Evolutionary conservation across 2,797 vertebrate genomes (phyloP).

Genomic region (Myiotriccus ornatus): DNA sequence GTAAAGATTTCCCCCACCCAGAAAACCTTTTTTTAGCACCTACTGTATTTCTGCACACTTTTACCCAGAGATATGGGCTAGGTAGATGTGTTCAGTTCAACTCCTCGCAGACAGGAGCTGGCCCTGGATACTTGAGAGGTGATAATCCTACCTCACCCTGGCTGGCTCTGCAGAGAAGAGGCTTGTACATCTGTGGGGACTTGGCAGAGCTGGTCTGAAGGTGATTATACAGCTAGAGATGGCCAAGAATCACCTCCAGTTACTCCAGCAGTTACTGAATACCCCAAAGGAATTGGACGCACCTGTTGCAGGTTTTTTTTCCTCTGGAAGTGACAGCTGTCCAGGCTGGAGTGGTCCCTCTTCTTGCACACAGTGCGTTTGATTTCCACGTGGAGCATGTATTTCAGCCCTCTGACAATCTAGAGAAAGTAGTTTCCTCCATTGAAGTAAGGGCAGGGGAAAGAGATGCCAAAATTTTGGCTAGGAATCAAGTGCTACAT

Average conservation of each 20-base stretch:
- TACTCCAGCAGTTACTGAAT: background rate
- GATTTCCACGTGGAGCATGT: conserved; percentile 79
- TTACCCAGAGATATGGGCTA: background rate
- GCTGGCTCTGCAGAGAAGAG: background rate
- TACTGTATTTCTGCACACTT: background rate
- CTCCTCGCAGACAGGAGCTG: background rate
- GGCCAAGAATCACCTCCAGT: background rate
- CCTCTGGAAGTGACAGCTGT: conserved; percentile 81
- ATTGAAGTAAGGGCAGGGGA: background rate
- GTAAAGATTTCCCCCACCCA: background rate
- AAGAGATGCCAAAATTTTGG: background rate
- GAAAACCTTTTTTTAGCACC: background rate
- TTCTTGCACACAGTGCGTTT: conserved; percentile 85
- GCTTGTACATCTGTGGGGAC: background rate
- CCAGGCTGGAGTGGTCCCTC: conserved; percentile 63
- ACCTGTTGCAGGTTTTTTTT: conserved; percentile 77
- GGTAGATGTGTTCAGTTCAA: background rate
- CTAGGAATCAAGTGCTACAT: background rate
- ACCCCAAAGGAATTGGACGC: background rate
- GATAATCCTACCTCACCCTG: background rate
- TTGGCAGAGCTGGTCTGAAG: background rate
- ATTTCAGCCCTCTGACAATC: conserved; percentile 87
- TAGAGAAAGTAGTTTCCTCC: conserved; percentile 53
- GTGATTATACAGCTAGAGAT: background rate
- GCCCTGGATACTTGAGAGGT: background rate